Conservation (phyloP, 1,140 invertebrate genomes). For the Patella vulgata region DNA sequence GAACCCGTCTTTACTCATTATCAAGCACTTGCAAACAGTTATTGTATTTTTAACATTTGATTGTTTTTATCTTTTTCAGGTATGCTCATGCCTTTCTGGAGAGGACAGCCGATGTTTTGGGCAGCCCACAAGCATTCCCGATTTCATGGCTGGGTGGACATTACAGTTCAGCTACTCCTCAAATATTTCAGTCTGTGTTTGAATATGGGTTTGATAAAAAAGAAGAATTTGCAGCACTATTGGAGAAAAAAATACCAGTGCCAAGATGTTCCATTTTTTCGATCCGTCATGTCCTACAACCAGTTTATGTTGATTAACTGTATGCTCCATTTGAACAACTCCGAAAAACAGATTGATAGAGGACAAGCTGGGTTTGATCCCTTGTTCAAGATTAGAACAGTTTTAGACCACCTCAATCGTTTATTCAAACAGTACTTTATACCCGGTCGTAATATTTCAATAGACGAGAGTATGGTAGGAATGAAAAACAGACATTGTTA, state of each 20-base stretch:
- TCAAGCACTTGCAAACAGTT: too few species aligned
- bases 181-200: constrained; percentile 9
- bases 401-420: constrained; percentile 15
- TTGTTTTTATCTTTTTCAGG: too few species aligned
- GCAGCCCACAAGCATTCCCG: too few species aligned
- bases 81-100: too few species aligned
- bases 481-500: constrained; percentile 23
- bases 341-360: not conserved
- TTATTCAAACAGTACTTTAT: constrained; percentile 11
- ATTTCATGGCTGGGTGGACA: too few species aligned
- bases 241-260: constrained; percentile 1
- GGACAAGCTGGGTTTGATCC: constrained; percentile 27
- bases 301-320: constrained; percentile 12
- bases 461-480: constrained; percentile 33
- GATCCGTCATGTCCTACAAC: not conserved
- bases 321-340: constrained; percentile 16
- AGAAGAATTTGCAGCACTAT: not conserved
- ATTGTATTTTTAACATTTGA: too few species aligned
- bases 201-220: constrained; percentile 14
- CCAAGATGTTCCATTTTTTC: constrained; percentile 4
- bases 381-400: constrained; percentile 20
- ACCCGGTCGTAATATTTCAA: constrained; percentile 15
- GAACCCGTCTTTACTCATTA: too few species aligned
- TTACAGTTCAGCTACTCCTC: not conserved
- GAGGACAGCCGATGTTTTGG: too few species aligned